phyloP scores from a whole-genome alignment of 2,888 invertebrate genomes.

The Cryptocheilus praepositus region DNA sequence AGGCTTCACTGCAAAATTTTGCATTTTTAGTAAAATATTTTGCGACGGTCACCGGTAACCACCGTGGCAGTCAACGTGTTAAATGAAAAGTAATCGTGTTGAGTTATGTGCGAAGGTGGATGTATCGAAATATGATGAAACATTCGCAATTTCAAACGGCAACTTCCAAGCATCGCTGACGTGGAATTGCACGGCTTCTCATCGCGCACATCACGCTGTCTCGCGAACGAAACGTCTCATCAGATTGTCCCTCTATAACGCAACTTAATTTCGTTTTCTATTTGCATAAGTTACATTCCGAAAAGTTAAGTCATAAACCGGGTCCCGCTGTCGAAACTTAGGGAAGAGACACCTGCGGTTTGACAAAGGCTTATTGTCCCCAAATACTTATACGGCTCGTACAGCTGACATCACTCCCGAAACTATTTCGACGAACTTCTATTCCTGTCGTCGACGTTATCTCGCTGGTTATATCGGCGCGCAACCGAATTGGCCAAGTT shows the following conservation, averaged over 20 bases:
- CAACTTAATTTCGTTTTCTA: constrained; percentile 6
- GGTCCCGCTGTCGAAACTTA: constrained; percentile 11
- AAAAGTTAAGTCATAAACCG: constrained; percentile 18
- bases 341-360: constrained; percentile 21
- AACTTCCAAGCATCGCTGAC: too few relatives aligned
- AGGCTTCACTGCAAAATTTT: too few relatives aligned
- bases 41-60: too few relatives aligned
- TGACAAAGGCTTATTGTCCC: constrained; percentile 12
- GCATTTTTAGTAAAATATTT: too few relatives aligned
- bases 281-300: background rate
- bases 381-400: constrained; percentile 26
- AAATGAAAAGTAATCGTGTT: too few relatives aligned
- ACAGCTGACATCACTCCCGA: constrained; percentile 24
- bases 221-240: too few relatives aligned
- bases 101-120: too few relatives aligned
- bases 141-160: too few relatives aligned
- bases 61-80: too few relatives aligned
- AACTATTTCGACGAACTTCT: constrained; percentile 25
- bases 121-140: too few relatives aligned
- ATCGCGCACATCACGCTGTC: too few relatives aligned
- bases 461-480: constrained; percentile 20
- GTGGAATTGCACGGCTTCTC: too few relatives aligned
- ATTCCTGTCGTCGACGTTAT: constrained; percentile 29
- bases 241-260: background rate
- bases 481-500: constrained; percentile 44